These are phyloP conservation scores for Atrina japonica DNA, from an alignment of 2,888 invertebrate species.

Conservation along the genomic window DNA sequence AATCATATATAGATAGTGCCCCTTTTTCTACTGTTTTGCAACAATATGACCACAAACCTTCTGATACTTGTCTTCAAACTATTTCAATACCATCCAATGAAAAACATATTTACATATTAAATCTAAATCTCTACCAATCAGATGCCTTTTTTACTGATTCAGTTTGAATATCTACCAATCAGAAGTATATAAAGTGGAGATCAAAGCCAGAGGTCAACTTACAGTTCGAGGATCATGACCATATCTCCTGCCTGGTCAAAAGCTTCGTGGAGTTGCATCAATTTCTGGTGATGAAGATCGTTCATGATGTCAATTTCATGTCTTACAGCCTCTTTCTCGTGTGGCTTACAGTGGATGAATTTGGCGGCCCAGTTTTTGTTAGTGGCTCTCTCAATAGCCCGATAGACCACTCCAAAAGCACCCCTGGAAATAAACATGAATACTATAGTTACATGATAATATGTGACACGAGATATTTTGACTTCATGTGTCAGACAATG, in stretches of 20 bases:
- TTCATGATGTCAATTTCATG: constrained; percentile 82
- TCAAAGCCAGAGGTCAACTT: constrained; percentile 66
- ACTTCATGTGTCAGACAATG: neutral
- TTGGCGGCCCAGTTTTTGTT: constrained; percentile 82
- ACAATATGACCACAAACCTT: too few species aligned
- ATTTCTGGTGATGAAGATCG: constrained; percentile 80
- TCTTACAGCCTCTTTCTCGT: constrained; percentile 80
- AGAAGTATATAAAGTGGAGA: too few species aligned
- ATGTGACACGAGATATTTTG: neutral
- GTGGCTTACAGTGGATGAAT: constrained; percentile 80
- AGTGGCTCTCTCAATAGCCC: constrained; percentile 81
- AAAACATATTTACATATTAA: too few species aligned
- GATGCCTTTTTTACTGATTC: too few species aligned
- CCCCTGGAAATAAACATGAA: constrained; percentile 72
- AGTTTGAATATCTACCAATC: too few species aligned
- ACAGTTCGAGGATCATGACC: constrained; percentile 82
- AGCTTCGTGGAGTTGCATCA: constrained; percentile 81
- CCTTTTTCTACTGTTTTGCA: too few species aligned
- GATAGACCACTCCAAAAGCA: constrained; percentile 81
- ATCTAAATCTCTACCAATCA: too few species aligned
- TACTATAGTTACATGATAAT: neutral
- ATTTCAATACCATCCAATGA: too few species aligned
- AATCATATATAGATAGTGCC: too few species aligned
- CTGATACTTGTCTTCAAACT: too few species aligned
- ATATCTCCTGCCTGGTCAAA: constrained; percentile 81